Evolutionary conservation across 2,113 vertebrate genomes (phyloP).

Genomic region (Odobenus rosmarus): DNA sequence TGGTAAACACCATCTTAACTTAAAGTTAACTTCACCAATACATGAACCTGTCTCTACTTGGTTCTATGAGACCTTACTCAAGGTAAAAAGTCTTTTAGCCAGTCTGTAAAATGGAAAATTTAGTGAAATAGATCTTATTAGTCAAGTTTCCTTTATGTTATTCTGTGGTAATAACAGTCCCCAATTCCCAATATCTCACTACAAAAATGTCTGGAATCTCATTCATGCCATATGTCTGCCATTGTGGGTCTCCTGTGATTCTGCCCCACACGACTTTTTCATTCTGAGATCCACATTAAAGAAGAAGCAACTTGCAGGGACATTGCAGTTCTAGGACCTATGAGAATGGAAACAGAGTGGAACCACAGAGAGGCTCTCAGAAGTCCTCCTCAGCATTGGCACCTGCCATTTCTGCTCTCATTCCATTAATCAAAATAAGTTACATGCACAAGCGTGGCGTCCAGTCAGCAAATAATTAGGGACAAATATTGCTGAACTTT

Average conservation of each 20-base stretch:
- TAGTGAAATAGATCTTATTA: neutral
- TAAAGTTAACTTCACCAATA: neutral
- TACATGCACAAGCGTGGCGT: fast-evolving
- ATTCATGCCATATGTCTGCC: neutral
- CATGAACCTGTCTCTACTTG: neutral
- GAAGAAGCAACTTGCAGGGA: neutral
- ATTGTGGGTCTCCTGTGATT: neutral
- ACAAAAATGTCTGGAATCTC: neutral
- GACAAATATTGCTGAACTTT: neutral
- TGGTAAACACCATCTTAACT: neutral
- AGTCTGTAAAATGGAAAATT: neutral
- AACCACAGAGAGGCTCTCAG: neutral
- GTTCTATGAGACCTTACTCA: neutral
- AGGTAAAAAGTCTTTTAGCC: neutral
- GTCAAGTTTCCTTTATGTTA: neutral
- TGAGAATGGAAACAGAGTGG: neutral
- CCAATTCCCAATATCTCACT: neutral
- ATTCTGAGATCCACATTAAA: neutral
- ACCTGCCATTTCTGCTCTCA: neutral
- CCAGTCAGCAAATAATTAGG: neutral
- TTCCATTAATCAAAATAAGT: neutral
- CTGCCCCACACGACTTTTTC: neutral
- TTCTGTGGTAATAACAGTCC: neutral
- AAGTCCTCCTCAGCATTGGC: neutral
- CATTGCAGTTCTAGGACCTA: neutral